phyloP scores from a whole-genome alignment of 2,113 vertebrate genomes.

The Rhinolophus sinicus region DNA sequence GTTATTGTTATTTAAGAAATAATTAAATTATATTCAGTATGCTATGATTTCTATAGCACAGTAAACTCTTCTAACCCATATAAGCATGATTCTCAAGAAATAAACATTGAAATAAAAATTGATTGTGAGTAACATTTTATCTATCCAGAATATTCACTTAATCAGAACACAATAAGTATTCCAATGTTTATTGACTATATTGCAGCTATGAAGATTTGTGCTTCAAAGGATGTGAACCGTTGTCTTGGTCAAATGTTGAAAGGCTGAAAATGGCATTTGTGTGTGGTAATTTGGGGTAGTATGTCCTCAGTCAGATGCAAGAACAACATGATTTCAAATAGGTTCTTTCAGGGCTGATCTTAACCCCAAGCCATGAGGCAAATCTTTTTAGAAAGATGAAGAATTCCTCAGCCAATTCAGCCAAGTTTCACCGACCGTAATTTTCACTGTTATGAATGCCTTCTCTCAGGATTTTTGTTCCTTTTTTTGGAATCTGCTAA shows the following conservation, averaged over 20 bases:
- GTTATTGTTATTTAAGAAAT: neutral
- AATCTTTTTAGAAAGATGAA: slow-evolving; percentile 75
- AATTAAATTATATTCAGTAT: neutral
- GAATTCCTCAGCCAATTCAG: slow-evolving; percentile 62
- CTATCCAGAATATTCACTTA: neutral
- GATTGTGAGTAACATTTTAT: neutral
- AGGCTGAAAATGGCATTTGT: slow-evolving; percentile 58
- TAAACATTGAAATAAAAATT: slow-evolving; percentile 5
- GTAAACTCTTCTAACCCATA: neutral
- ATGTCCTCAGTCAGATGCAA: slow-evolving; percentile 55
- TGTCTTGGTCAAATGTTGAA: slow-evolving; percentile 56
- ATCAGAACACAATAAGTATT: neutral
- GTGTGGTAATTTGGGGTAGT: slow-evolving; percentile 45
- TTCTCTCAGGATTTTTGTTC: slow-evolving; percentile 73
- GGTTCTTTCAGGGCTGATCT: slow-evolving; percentile 69
- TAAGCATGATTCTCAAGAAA: neutral
- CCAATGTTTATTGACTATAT: neutral
- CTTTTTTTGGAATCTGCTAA: slow-evolving; percentile 71
- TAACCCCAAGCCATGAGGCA: slow-evolving; percentile 55
- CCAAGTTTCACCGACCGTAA: slow-evolving; percentile 73
- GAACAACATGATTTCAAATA: slow-evolving; percentile 72
- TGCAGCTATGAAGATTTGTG: neutral
- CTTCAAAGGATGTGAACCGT: slow-evolving; percentile 35
- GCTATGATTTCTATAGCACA: slow-evolving; percentile 43
- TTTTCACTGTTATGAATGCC: slow-evolving; percentile 75